Conservation (phyloP, 2,888 invertebrate species). For the Adelphocoris suturalis region DNA sequence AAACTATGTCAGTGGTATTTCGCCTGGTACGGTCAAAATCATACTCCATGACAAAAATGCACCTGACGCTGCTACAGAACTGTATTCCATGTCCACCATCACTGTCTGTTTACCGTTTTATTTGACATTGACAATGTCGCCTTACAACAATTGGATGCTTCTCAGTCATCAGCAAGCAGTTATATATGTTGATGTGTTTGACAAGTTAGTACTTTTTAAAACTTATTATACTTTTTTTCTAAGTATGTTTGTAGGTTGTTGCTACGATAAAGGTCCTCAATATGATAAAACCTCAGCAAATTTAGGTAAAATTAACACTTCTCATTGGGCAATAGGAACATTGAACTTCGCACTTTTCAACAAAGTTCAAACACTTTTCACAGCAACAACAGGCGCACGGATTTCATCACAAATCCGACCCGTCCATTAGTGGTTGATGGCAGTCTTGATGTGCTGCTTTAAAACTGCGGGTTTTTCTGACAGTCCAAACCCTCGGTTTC, state of each 20-base stretch:
- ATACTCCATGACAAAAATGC: slow-evolving; percentile 84
- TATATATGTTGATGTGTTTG: slow-evolving; percentile 84
- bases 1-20: slow-evolving; percentile 78
- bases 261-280: no score
- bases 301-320: no score
- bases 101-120: slow-evolving; percentile 86
- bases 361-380: no score
- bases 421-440: no score
- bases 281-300: no score
- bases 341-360: no score
- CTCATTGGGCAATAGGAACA: no score
- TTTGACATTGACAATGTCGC: slow-evolving; percentile 84
- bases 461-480: no score
- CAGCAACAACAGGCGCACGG: no score
- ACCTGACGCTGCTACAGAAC: slow-evolving; percentile 80
- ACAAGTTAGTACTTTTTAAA: slow-evolving; percentile 78
- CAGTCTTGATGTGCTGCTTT: no score
- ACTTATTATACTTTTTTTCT: neutral
- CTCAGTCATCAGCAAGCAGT: slow-evolving; percentile 85
- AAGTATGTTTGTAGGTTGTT: neutral
- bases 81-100: slow-evolving; percentile 83
- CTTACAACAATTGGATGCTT: slow-evolving; percentile 88
- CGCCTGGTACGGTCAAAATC: slow-evolving; percentile 82
- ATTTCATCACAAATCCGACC: no score
- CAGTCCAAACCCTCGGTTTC: no score